Percentiles rank a stretch among this genome's conserved stretches.
These are phyloP conservation scores for Caranx ignobilis DNA, from an alignment of 2,113 vertebrate genomes.

Conservation along the genomic window DNA sequence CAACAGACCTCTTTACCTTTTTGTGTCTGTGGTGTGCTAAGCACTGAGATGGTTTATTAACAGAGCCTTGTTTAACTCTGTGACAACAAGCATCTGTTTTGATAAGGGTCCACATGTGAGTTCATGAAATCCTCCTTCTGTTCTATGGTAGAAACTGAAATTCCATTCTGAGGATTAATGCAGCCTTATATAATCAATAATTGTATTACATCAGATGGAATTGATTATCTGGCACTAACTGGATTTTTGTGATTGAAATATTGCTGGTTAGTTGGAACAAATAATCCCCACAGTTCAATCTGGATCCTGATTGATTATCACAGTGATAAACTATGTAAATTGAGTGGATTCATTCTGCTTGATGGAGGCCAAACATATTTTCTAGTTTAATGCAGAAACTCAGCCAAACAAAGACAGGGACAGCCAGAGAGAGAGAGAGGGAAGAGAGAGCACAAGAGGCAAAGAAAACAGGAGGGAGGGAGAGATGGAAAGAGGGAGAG, in stretches of 20 bases:
- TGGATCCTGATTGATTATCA: constrained; percentile 36
- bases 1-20: constrained; percentile 7
- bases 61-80: neutral
- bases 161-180: constrained; percentile 8
- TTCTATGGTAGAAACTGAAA: constrained; percentile 11
- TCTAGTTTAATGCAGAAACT: constrained; percentile 17
- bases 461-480: neutral
- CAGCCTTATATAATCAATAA: neutral
- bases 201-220: neutral
- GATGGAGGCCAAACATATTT: constrained; percentile 17
- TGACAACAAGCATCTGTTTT: constrained; percentile 20
- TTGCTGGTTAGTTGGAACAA: neutral
- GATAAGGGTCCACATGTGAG: neutral
- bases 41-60: constrained; percentile 1
- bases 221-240: neutral
- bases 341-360: constrained; percentile 15
- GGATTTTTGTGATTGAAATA: constrained; percentile 34
- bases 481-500: neutral
- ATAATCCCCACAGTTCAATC: constrained; percentile 4
- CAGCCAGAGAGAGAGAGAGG: constrained; percentile 6
- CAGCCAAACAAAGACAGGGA: constrained; percentile 10
- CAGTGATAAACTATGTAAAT: constrained; percentile 24
- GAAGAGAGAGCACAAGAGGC: neutral
- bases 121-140: constrained; percentile 17
- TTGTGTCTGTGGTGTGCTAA: constrained; percentile 8